Evolutionary conservation across 2,888 invertebrate genomes (phyloP), one percentile per base, ranked within the genome.

Genomic region (Lasioglossum morio): DNA sequence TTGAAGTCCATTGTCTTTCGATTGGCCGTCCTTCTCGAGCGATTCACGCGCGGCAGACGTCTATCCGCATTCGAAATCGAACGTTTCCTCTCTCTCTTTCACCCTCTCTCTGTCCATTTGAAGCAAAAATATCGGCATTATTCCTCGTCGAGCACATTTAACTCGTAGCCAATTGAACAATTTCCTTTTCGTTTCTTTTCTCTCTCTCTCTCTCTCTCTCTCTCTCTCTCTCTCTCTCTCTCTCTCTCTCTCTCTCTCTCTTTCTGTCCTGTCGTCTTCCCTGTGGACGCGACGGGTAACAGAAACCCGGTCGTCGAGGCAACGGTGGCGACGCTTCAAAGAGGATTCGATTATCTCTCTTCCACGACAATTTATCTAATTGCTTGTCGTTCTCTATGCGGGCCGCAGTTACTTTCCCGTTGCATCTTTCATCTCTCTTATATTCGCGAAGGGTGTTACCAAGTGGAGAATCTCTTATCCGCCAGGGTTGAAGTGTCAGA

Each of bases 401-500:
- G 69, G 40, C 37, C 63, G 48, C 53, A 53, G 76, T 86, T 86
- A 87, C 83, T 82, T 70, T 77, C 43, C 48, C 53, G 37, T 30
- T 30, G 77, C 16, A 80, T 88, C 87, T 88, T 89, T 90, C 77
- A 40, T 90, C 83, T 89, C 83, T 87, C 81, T 86, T 81, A 83
- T 82, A 84, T 88, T 75, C 88, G 82, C 79, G 79, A 70, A 74
- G 79, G 84, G 90, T 89, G 86, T 90, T 81, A 87, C 87, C 79
- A 73, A 89, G 85, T 89, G 84, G 86, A 88, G 88, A 81, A 89
- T 90, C 90, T 90, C 89, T 90, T 89, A 77, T 73, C 70, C 78
- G 72, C 37, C 48, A 46, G 60, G 80, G 84, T 83, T 90, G 88
- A 88, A 89, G 90, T 90, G 90, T 90, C 90, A 89, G 88, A 91